phyloP scores from a whole-genome alignment of 2,888 invertebrate species.

The Graphium colonna region DNA sequence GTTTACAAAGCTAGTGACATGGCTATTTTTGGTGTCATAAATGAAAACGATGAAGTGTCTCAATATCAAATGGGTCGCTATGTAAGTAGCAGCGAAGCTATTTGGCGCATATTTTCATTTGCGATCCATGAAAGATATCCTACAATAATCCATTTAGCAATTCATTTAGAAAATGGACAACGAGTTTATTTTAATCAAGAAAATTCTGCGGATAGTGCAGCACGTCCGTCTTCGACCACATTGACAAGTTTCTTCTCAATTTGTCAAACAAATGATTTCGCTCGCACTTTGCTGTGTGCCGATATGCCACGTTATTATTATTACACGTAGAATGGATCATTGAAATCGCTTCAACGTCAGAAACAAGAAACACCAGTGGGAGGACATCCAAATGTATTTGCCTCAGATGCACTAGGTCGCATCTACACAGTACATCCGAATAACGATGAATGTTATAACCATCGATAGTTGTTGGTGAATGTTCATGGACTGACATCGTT shows the following conservation, averaged over 20 bases:
- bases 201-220: slow-evolving; percentile 29
- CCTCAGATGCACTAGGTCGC: too few species aligned
- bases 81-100: too few species aligned
- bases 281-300: too few species aligned
- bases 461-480: slow-evolving; percentile 26
- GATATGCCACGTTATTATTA: too few species aligned
- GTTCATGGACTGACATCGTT: slow-evolving; percentile 30
- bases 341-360: slow-evolving; percentile 29
- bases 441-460: too few species aligned
- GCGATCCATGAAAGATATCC: slow-evolving; percentile 33
- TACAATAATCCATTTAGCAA: slow-evolving; percentile 27
- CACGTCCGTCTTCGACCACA: slow-evolving; percentile 31
- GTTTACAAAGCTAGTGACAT: slow-evolving; percentile 3
- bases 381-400: too few species aligned
- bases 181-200: too few species aligned
- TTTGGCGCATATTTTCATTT: too few species aligned
- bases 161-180: too few species aligned
- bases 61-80: slow-evolving; percentile 32
- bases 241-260: slow-evolving; percentile 20
- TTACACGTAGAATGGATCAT: slow-evolving; percentile 31
- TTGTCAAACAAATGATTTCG: too few species aligned
- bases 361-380: slow-evolving; percentile 31
- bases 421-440: too few species aligned
- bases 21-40: slow-evolving; percentile 29
- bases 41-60: slow-evolving; percentile 33